phyloP scores from a whole-genome alignment of 2,113 vertebrate species.

The Psophia crepitans region DNA sequence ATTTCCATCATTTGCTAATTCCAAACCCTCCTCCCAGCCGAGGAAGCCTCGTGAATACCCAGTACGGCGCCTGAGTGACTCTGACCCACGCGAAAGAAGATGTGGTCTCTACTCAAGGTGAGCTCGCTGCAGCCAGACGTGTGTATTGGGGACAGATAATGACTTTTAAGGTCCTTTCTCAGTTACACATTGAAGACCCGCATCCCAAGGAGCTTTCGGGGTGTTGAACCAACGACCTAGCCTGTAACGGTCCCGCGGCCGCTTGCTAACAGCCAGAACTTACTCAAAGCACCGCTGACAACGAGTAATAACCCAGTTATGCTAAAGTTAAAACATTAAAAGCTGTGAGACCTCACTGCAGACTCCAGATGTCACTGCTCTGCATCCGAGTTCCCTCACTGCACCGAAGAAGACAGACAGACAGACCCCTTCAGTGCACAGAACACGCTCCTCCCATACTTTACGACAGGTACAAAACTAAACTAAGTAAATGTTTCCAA shows the following conservation, averaged over 20 bases:
- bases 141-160: neutral
- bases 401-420: neutral
- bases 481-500: neutral
- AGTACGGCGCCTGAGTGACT: neutral
- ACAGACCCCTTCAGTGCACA: neutral
- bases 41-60: neutral
- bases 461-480: neutral
- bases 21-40: neutral
- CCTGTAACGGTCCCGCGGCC: neutral
- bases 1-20: neutral
- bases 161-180: neutral
- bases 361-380: neutral
- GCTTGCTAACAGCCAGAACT: neutral
- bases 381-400: neutral
- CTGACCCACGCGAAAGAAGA: neutral
- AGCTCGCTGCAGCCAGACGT: neutral
- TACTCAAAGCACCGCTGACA: neutral
- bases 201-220: neutral
- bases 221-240: neutral
- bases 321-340: neutral
- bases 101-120: neutral
- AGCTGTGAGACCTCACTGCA: neutral
- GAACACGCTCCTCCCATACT: neutral
- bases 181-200: neutral
- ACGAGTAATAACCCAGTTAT: neutral